Base-by-base conservation (phyloP, 1,140 invertebrate species). In the Drosophila azteca region DNA sequence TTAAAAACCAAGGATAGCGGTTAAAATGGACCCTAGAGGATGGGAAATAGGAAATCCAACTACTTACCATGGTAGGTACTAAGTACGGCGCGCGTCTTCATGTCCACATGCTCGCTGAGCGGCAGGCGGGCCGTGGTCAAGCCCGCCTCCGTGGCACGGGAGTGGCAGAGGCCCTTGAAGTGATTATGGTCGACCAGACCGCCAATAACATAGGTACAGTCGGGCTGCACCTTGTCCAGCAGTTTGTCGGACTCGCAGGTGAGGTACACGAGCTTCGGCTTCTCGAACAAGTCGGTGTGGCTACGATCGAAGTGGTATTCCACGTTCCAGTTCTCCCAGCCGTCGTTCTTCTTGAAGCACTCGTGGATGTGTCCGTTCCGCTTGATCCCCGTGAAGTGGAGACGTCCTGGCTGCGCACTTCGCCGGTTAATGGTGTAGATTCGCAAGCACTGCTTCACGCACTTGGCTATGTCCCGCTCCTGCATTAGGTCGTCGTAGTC, bases 131-230 rank as follows among this genome's bases (percentile, higher is more conserved):
- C 98, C 93, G 99, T 98, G 66, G 90, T 91, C 11, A 99, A 93
- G 17, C 95, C 95, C 90, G 96, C 95, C 90, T 97, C 94, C 45
- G 93, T 76, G 15, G 99, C 98, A 76, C 96, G 93, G 74, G 95
- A 94, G 91, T 96, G 94, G 92, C 97, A 99, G 15, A 98, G 90
- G 6, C 98, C 97, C 95, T 99, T 99, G 78, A 98, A 95, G 75
- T 95, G 94, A 93, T 99, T 99, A 91, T 99, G 98, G 93, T 99
- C 99, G 0, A 99, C 97, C 15, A 99, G 92, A 52, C 98, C 99
- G 46, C 99, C 98, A 92, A 99, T 99, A 44, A 99, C 95, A 89
- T 99, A 99, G 45, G 96, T 94, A 91, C 95, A 96, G 63, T 95
- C 93, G 13, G 96, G 93, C 73, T 97, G 95, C 66, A 99, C 93